Base-by-base conservation (phyloP, 2,888 invertebrate genomes). In the Crocallis elinguaria region DNA sequence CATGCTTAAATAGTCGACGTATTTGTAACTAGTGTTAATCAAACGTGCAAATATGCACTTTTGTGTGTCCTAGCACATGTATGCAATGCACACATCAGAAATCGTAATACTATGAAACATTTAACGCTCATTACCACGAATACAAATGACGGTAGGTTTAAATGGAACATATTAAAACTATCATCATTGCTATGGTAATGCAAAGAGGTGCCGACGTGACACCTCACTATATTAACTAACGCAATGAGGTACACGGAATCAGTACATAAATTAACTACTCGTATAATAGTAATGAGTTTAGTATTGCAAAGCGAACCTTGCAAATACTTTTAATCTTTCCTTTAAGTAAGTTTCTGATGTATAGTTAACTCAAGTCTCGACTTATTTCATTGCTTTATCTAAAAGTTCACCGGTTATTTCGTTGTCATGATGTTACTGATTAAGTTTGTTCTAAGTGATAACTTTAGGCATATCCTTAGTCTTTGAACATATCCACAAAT, bases 201-300 rank as follows among this genome's bases (percentile, higher is more conserved):
- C 39, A 75, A 73, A 77, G 77, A 71, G 66, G 67, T 67, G 69
- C 73, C 73, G 73, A 77, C 77, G 77, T 80, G 74, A 78, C 73
- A 67, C 70, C 60, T 68, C 69, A 75, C 39, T 56, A 57, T 42
- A 69, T 67, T 64, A 63, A 70, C 69, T 67, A 66, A 72, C 67
- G 62, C 53, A 55, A 61, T 57, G 37, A 5, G 32, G 5, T 38
- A 38, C 9, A 12, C 7, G 1, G 4, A 39, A 30, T 35, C 51
- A 36, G 45, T 51, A 35, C n/a, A 5, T 32, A n/a, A n/a, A n/a
- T n/a, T n/a, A n/a, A n/a, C n/a, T n/a, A n/a, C n/a, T n/a, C n/a
- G n/a, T n/a, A n/a, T n/a, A n/a, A n/a, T n/a, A n/a, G n/a, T n/a
- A n/a, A n/a, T n/a, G n/a, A n/a, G n/a, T n/a, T n/a, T n/a, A n/a